Evolutionary conservation across 2,797 vertebrate genomes (phyloP).

Genomic region (Carcharodon carcharias): DNA sequence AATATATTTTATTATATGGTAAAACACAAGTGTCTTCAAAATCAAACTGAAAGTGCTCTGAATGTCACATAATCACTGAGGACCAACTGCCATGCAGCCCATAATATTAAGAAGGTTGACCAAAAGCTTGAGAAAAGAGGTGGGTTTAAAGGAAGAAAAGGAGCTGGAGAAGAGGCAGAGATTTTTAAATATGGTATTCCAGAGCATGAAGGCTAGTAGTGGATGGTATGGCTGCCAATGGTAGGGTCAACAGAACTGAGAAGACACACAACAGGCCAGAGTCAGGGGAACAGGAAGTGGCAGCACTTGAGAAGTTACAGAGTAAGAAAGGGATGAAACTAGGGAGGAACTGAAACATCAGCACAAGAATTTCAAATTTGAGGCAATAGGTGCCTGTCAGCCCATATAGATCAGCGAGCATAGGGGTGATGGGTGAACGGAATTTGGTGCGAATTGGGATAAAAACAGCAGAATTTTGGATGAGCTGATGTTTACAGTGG

Average conservation of each 20-base stretch:
- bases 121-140: background rate
- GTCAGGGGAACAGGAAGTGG: background rate
- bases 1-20: background rate
- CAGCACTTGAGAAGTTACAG: background rate
- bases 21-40: background rate
- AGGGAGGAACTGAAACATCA: background rate
- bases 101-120: background rate
- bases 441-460: background rate
- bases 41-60: background rate
- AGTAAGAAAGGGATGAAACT: background rate
- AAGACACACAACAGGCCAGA: background rate
- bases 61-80: background rate
- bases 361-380: too few relatives aligned
- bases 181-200: background rate
- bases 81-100: too few relatives aligned
- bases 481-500: background rate
- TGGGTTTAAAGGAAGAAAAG: background rate
- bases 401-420: background rate
- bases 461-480: background rate
- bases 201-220: background rate
- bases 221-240: background rate
- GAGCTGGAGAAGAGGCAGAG: background rate
- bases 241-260: background rate
- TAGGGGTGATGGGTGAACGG: background rate
- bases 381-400: background rate